These are phyloP conservation scores for Drosophila kambysellisi DNA, from an alignment of 2,888 invertebrate species.

Conservation along the genomic window DNA sequence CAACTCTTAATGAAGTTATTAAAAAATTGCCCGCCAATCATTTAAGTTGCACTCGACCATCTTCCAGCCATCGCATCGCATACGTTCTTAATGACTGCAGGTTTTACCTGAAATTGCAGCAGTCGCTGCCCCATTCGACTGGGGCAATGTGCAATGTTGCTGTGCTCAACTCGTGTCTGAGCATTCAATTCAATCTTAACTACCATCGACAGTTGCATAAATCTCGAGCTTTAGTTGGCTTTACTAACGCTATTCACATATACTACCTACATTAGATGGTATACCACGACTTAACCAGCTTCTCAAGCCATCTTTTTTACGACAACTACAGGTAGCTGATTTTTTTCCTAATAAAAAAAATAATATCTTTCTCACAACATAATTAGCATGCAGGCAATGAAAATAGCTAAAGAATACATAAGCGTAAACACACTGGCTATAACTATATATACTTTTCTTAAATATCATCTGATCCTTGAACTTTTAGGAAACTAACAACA, in stretches of 20 bases:
- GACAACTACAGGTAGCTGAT: conserved; percentile 36
- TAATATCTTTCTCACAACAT: conserved; percentile 46
- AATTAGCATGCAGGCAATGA: conserved; percentile 37
- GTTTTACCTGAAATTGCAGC: conserved; percentile 38
- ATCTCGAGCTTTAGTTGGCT: conserved; percentile 57
- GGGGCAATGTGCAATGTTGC: conserved; percentile 59
- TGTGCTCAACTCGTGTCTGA: conserved; percentile 75
- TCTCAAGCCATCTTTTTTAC: conserved; percentile 48
- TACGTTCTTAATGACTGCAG: conserved; percentile 44
- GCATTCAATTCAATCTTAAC: conserved; percentile 80
- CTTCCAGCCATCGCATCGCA: conserved; percentile 24
- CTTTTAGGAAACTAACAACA: not conserved
- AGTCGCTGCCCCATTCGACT: conserved; percentile 48
- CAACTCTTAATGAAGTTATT: conserved; percentile 76
- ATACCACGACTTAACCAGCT: conserved; percentile 9
- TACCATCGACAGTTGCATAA: conserved; percentile 76
- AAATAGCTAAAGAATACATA: conserved; percentile 1
- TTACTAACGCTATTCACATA: conserved; percentile 1
- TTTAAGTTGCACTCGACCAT: conserved; percentile 52
- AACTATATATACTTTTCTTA: not conserved
- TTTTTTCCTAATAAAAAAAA: conserved; percentile 44
- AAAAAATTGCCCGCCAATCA: conserved; percentile 76
- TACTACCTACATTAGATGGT: conserved; percentile 4
- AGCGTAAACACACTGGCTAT: not conserved
- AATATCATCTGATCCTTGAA: not conserved